Conservation (phyloP, 2,797 vertebrate species). For the Dromococcyx pavoninus region DNA sequence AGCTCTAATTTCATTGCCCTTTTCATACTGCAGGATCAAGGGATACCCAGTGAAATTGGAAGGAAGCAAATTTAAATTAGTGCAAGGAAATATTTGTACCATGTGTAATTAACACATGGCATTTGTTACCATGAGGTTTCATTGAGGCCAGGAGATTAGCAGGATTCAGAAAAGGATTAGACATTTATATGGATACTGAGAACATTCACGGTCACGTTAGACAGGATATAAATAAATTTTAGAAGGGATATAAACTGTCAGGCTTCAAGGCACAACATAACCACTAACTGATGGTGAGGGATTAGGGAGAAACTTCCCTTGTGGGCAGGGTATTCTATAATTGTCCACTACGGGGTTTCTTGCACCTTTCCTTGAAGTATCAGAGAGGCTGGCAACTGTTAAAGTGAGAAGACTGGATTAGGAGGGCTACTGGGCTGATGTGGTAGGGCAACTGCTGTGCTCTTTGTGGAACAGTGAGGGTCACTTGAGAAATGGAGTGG, state of each 20-base stretch:
- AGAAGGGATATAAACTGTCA: slow-evolving; percentile 47
- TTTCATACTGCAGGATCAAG: not conserved
- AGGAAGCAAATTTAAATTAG: slow-evolving; percentile 38
- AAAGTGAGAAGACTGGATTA: slow-evolving; percentile 20
- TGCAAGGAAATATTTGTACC: slow-evolving; percentile 45
- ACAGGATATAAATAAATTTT: slow-evolving; percentile 58
- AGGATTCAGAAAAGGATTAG: slow-evolving; percentile 62
- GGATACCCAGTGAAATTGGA: not conserved
- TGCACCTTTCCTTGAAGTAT: slow-evolving; percentile 35
- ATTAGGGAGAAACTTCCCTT: slow-evolving; percentile 47
- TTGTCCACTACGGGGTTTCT: slow-evolving; percentile 34
- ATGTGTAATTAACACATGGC: slow-evolving; percentile 51
- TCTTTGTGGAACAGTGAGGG: not conserved
- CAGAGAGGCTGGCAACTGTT: not conserved
- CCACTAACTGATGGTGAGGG: not conserved
- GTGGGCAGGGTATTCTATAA: slow-evolving; percentile 44
- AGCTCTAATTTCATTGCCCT: not conserved
- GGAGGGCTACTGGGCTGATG: not conserved
- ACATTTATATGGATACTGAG: slow-evolving; percentile 53
- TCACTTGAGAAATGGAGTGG: not conserved
- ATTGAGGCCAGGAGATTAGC: slow-evolving; percentile 55
- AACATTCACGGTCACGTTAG: slow-evolving; percentile 52
- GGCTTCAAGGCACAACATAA: slow-evolving; percentile 51
- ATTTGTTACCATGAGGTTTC: slow-evolving; percentile 54
- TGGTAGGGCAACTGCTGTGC: not conserved